Base-by-base conservation (phyloP, 1,140 invertebrate species). In the Cydia fagiglandana region DNA sequence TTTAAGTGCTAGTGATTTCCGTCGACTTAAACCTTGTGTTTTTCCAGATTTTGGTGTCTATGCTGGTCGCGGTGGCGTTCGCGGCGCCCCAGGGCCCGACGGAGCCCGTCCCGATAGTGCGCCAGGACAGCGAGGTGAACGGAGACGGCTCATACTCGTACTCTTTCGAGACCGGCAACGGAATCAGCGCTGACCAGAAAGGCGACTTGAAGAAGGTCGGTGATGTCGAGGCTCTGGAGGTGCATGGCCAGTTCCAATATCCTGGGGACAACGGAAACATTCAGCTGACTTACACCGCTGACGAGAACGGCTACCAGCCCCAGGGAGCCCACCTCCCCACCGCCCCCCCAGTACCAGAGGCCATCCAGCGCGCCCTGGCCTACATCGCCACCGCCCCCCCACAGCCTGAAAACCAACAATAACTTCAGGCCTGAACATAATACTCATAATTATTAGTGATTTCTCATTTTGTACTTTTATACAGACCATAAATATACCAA, bases 301-400 rank as follows among this genome's bases (percentile, higher is more conserved):
- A 97, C 81, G 96, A 97, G 84, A 96, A 96, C 79, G 96, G 96
- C 34, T 96, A 95, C 93, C 95, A 94, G 76, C 94, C 95, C 1
- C 88, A 94, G 79, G 95, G 95, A 47, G 94, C 92, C 64, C 94
- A 95, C 82, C 83, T 95, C 3, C 95, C 95, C 84, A 94, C 94
- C 30, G 95, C 96, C 10, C 96, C 96, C 0, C 96, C 96, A 56
- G 88, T 93, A 73, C 93, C 93, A 4, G 91, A 89, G 68, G 82
- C 91, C 76, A 93, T 93, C 79, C 91, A 92, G 79, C 86, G 90
- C 5, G 84, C 93, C n/a, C 86, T 95, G 41, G 93, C 91, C 70
- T 94, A 93, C 82, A 88, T 94, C 78, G 91, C 91, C 45, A 85
- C 91, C 12, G 93, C 91, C 4, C 84, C 90, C 0, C 93, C 90